A percentile compares a stretch with the other conserved stretches of the same genome.
These are phyloP conservation scores for Gnathonemus longibarbis DNA, from an alignment of 2,113 vertebrate genomes.

Conservation along the genomic window DNA sequence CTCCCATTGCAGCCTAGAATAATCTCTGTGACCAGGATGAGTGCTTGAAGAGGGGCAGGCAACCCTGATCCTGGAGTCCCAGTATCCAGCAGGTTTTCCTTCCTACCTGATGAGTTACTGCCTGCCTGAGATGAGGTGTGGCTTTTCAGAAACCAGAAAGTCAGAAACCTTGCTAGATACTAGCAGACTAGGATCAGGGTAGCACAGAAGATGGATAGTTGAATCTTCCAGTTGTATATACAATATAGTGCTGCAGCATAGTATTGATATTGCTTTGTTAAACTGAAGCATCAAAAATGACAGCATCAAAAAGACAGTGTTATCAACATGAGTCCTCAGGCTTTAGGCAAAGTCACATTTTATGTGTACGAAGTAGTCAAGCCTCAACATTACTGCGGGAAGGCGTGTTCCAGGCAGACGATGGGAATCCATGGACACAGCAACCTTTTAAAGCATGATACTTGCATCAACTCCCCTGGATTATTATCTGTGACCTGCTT, in stretches of 20 bases:
- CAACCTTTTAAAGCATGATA: conserved; percentile 48
- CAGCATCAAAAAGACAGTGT: not conserved
- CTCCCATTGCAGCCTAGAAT: not conserved
- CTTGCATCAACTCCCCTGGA: conserved; percentile 44
- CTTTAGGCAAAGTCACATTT: not conserved
- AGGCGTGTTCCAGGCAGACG: not conserved
- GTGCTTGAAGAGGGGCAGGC: not conserved
- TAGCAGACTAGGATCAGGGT: not conserved
- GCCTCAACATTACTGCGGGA: not conserved
- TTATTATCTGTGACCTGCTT: not conserved
- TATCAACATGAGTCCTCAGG: not conserved
- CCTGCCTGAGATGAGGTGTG: not conserved
- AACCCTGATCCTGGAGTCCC: not conserved
- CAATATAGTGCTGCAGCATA: not conserved
- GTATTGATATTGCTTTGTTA: not conserved
- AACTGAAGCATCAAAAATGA: not conserved
- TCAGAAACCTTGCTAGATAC: not conserved
- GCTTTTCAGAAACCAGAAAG: not conserved
- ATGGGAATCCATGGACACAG: not conserved
- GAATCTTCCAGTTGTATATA: not conserved
- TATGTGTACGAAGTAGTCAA: not conserved
- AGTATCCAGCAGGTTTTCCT: not conserved
- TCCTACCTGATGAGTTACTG: not conserved
- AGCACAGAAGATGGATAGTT: not conserved
- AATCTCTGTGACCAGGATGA: not conserved